Evolutionary conservation across 1,140 invertebrate genomes (phyloP), one percentile per base, ranked within the genome.

Genomic region (Bathynomus jamesi): DNA sequence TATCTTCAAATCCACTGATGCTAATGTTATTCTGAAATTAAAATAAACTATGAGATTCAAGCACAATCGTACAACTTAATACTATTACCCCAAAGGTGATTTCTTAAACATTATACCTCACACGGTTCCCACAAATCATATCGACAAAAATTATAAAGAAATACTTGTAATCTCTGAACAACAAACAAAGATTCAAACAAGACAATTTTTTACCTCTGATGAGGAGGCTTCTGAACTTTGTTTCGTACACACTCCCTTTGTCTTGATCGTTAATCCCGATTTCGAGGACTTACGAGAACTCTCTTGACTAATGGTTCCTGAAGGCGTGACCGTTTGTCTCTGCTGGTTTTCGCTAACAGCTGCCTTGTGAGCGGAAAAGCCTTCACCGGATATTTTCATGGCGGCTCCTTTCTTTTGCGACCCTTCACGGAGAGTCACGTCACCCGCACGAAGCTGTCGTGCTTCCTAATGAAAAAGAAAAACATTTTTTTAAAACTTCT

Each of bases 331-430:
- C 4, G 89, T 92, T 81, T 94, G 91, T 17, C 89, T 85, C 76
- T 91, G 91, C 79, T 95, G 90, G 73, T 92, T 89, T 61, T 91
- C 89, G 70, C 90, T 88, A 82, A 91, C 89, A 0, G 91, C 90
- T 79, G 90, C 84, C 82, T 93, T 91, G 82, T 94, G 91, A 5
- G 90, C 88, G 70, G 88, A 92, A 81, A 92, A 94, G 13, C 87
- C 89, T 75, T 93, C 91, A 60, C 91, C 93, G 61, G 92, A 90
- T 25, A 95, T 82, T 81, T 91, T 91, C 83, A 93, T 89, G 74
- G 88, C 89, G 13, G 89, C 85, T 3, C 89, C 87, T 21, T 83
- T 84, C 46, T 90, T 87, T 81, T 91, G 86, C 78, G 90, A 90
- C 71, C 87, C 89, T 81, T 94, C 91, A 80, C 94, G 89, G 78